Evolutionary conservation across 1,140 invertebrate genomes (phyloP).

Genomic region (Melitaea cinxia): DNA sequence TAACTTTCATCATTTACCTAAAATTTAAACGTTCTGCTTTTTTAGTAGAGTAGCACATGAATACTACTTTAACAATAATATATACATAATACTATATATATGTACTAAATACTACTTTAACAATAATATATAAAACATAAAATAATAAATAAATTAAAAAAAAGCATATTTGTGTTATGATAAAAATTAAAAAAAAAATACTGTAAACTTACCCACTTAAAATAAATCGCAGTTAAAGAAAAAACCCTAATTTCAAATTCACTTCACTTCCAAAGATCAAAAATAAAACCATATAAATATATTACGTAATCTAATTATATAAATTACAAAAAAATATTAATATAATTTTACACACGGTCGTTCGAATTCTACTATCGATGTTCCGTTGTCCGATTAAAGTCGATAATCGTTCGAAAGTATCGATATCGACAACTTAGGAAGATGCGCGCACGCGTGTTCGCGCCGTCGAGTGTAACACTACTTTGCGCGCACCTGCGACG

Average conservation of each 20-base stretch:
- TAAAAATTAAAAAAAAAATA: neutral
- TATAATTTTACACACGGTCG: neutral
- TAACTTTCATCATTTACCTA: too few species aligned
- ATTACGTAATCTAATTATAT: slow-evolving; percentile 1
- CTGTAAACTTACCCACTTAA: neutral
- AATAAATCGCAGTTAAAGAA: neutral
- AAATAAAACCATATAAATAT: neutral
- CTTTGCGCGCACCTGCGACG: slow-evolving; percentile 57
- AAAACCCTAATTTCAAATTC: neutral
- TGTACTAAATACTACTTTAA: too few species aligned
- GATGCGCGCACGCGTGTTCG: slow-evolving; percentile 52
- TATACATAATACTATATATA: too few species aligned
- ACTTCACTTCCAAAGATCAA: slow-evolving; percentile 17
- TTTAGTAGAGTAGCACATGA: too few species aligned
- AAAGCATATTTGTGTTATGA: neutral
- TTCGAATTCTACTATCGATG: neutral
- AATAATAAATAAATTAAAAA: too few species aligned
- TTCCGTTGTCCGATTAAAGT: too few species aligned
- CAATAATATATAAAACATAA: too few species aligned
- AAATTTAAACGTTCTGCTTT: too few species aligned
- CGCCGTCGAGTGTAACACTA: slow-evolving; percentile 52
- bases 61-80: too few species aligned
- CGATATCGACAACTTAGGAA: neutral
- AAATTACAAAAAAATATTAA: neutral
- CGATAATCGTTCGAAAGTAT: slow-evolving; percentile 29